A percentile compares a stretch with the other conserved stretches of the same genome.
Conservation (phyloP, 1,140 invertebrate species). For the Brachionus rotundiformis region DNA sequence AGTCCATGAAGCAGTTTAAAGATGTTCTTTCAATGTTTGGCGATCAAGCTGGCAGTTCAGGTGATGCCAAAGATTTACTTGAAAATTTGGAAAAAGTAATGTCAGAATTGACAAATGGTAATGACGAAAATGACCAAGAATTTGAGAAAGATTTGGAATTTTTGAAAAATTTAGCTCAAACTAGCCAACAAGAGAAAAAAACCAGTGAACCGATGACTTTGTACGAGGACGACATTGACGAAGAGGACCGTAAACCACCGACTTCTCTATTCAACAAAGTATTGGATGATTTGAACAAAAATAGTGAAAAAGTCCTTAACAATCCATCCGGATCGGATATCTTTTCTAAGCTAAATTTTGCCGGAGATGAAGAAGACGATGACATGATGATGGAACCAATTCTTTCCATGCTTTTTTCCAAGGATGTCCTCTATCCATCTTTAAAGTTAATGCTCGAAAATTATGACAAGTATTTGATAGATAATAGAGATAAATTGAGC, state of each 20-base stretch:
- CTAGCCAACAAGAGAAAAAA: background rate
- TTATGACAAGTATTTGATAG: conserved; percentile 40
- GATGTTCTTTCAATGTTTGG: conserved; percentile 22
- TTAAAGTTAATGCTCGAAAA: conserved; percentile 46
- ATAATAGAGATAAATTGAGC: background rate
- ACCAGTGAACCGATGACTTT: background rate
- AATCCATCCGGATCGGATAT: background rate
- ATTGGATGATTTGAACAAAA: conserved; percentile 14
- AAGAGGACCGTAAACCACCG: background rate
- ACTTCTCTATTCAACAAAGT: conserved; percentile 17
- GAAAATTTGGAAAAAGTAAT: conserved; percentile 50
- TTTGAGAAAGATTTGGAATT: conserved; percentile 28
- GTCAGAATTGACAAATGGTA: conserved; percentile 5
- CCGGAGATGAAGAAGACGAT: conserved; percentile 16
- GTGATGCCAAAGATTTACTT: background rate
- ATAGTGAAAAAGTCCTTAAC: conserved; percentile 26
- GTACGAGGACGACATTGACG: conserved; percentile 42
- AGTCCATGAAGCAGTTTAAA: conserved; percentile 42
- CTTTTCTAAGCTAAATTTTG: conserved; percentile 40
- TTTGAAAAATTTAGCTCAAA: conserved; percentile 6
- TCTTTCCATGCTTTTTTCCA: conserved; percentile 44
- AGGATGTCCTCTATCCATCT: conserved; percentile 45
- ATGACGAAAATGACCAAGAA: conserved; percentile 40
- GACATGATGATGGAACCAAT: conserved; percentile 45
- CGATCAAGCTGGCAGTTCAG: background rate